Evolutionary conservation across 2,113 vertebrate genomes (phyloP).

Genomic region (Dolichotis patagonum): DNA sequence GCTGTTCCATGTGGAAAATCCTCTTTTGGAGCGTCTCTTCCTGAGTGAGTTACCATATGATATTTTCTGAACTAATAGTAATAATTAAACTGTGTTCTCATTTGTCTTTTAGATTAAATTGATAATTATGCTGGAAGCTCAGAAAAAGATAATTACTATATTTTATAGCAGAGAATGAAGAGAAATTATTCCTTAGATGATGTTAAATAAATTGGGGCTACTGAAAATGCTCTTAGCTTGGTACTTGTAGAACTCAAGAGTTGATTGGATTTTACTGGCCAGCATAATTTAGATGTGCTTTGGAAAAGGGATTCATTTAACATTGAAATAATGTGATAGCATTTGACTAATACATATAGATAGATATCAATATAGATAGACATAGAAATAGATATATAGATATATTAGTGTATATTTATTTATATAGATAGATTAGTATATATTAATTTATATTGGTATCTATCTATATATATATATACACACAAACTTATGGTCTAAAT

Average conservation of each 20-base stretch:
- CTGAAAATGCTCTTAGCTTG: not conserved
- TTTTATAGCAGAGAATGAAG: conserved; percentile 17
- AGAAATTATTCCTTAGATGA: not conserved
- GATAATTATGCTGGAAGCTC: conserved; percentile 51
- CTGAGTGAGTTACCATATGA: not conserved
- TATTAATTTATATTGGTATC: no score
- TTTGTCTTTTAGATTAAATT: conserved; percentile 30
- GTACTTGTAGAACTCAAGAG: not conserved
- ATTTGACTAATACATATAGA: not conserved
- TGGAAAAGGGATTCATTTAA: not conserved
- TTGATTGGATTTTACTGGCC: not conserved
- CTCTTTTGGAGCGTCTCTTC: not conserved
- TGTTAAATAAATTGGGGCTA: not conserved
- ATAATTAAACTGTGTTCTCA: conserved; percentile 50
- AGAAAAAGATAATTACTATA: conserved; percentile 33
- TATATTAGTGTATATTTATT: no score
- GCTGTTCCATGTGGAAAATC: not conserved
- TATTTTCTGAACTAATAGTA: conserved; percentile 16
- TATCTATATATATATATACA: no score
- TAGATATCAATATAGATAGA: no score
- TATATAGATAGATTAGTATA: no score
- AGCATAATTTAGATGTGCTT: not conserved
- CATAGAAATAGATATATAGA: not conserved
- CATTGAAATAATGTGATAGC: not conserved
- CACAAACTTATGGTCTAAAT: not conserved